Conservation (phyloP, 2,888 invertebrate genomes). For the Alsophila aescularia region DNA sequence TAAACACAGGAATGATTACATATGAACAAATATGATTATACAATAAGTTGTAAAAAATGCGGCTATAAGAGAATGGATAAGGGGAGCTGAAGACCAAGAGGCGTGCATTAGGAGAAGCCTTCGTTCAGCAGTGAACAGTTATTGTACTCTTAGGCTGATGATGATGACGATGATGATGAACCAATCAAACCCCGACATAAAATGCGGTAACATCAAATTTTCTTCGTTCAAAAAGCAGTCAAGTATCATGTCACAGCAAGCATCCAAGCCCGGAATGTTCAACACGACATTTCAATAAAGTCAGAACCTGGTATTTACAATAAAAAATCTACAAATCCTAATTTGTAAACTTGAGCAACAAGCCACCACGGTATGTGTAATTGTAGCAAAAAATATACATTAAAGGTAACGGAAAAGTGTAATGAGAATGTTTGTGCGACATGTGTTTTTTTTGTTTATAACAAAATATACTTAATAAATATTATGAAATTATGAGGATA, state of each 20-base stretch:
- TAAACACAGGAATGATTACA: no score
- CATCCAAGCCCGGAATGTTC: slow-evolving; percentile 16
- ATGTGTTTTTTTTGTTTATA: slow-evolving; percentile 19
- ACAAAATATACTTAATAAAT: no score
- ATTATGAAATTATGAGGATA: neutral
- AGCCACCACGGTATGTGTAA: slow-evolving; percentile 53
- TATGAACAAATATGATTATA: no score
- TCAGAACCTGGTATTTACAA: slow-evolving; percentile 42
- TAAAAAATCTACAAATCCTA: slow-evolving; percentile 56
- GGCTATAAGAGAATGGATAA: no score
- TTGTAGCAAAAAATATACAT: slow-evolving; percentile 56
- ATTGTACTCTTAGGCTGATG: no score
- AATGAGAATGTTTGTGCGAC: slow-evolving; percentile 31
- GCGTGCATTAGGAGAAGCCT: no score
- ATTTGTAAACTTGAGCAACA: slow-evolving; percentile 34
- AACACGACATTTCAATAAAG: slow-evolving; percentile 36
- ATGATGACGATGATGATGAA: no score
- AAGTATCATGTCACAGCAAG: slow-evolving; percentile 28
- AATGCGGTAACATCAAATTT: no score
- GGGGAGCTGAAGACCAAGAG: no score
- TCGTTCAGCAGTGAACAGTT: no score
- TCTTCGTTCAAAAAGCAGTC: slow-evolving; percentile 15
- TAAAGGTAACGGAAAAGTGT: slow-evolving; percentile 38
- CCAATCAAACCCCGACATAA: slow-evolving; percentile 9
- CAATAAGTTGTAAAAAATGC: no score